phyloP scores from a whole-genome alignment of 1,140 invertebrate species.

The Drosophila kurseongensis region DNA sequence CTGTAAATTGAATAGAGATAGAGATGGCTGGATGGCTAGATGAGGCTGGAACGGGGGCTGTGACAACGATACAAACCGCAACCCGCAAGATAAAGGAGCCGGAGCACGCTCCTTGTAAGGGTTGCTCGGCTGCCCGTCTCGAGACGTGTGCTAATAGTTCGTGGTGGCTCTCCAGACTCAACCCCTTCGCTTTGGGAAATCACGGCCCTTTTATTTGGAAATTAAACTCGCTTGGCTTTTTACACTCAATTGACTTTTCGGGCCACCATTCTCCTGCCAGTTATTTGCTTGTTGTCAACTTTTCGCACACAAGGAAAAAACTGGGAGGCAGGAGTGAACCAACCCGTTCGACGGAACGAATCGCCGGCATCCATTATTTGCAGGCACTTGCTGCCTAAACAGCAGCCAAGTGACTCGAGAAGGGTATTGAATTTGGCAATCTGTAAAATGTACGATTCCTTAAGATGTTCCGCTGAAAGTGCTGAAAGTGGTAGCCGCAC shows the following conservation, averaged over 20 bases:
- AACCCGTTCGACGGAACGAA: slow-evolving; percentile 58
- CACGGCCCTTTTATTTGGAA: slow-evolving; percentile 77
- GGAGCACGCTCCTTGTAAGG: slow-evolving; percentile 38
- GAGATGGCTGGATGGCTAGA: slow-evolving; percentile 23
- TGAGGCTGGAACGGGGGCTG: slow-evolving; percentile 1
- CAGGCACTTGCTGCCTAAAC: slow-evolving; percentile 48
- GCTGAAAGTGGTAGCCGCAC: slow-evolving; percentile 7
- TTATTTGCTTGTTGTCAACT: slow-evolving; percentile 71
- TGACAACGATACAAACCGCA: slow-evolving; percentile 52
- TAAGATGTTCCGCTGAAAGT: slow-evolving; percentile 23
- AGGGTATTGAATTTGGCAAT: slow-evolving; percentile 6
- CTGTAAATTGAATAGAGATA: slow-evolving; percentile 62
- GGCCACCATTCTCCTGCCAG: slow-evolving; percentile 12
- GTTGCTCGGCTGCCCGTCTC: slow-evolving; percentile 32
- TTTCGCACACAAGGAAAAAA: slow-evolving; percentile 56
- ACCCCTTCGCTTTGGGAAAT: slow-evolving; percentile 48
- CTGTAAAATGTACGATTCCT: background rate
- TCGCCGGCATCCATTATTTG: slow-evolving; percentile 66
- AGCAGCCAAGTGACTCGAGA: background rate
- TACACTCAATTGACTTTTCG: slow-evolving; percentile 78
- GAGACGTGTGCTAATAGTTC: slow-evolving; percentile 63
- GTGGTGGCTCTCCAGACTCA: slow-evolving; percentile 10
- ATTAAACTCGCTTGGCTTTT: slow-evolving; percentile 81
- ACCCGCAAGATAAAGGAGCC: slow-evolving; percentile 61
- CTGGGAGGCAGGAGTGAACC: background rate